Conservation (phyloP, 2,113 vertebrate genomes). For the Puntigrus tetrazona region DNA sequence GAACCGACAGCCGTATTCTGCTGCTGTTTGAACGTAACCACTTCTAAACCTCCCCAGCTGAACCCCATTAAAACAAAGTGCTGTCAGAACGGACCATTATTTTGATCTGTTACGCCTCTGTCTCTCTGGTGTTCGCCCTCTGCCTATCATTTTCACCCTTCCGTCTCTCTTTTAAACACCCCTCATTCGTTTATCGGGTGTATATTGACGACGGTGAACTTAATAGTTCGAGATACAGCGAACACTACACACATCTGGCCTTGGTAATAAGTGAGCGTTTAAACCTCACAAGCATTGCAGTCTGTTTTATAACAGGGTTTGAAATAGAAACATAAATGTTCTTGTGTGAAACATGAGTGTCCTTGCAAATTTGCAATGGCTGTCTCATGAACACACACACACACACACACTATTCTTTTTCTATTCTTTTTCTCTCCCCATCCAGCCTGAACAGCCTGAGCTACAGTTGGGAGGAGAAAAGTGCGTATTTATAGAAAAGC, state of each 20-base stretch:
- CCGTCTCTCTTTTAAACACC: not conserved
- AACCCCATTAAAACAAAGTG: constrained; percentile 15
- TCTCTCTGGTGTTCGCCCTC: constrained; percentile 17
- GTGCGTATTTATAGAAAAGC: constrained; percentile 76
- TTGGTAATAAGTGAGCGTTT: not conserved
- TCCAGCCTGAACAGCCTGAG: constrained; percentile 71
- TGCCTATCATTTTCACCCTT: not conserved
- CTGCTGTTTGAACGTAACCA: not conserved
- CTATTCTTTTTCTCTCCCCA: constrained; percentile 48
- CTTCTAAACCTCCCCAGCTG: not conserved
- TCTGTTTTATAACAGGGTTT: not conserved
- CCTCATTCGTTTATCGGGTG: not conserved
- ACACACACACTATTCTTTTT: no score
- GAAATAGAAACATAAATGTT: constrained; percentile 18
- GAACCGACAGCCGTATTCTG: not conserved
- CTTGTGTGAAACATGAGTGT: not conserved
- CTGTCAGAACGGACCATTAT: constrained; percentile 15
- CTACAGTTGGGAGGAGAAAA: constrained; percentile 76
- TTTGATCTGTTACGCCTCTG: constrained; percentile 50
- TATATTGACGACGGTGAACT: not conserved
- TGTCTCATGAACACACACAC: constrained; percentile 28
- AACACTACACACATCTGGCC: not conserved
- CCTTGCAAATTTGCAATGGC: not conserved
- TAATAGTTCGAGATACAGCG: not conserved
- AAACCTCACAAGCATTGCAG: not conserved